phyloP scores from a whole-genome alignment of 2,797 vertebrate species.

The Distichodus sexfasciatus region DNA sequence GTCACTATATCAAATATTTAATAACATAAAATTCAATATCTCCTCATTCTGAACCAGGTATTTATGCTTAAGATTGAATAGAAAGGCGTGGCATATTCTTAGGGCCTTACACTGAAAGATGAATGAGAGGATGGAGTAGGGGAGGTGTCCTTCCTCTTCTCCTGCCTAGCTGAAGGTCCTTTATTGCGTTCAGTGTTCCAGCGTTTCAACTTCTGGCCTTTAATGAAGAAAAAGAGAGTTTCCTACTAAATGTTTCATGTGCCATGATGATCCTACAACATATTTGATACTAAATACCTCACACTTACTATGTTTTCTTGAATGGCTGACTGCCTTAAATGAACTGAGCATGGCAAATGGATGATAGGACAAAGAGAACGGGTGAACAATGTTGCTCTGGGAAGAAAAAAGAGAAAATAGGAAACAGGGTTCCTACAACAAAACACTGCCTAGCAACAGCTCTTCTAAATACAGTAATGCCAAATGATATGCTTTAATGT shows the following conservation, averaged over 20 bases:
- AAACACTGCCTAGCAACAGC: neutral
- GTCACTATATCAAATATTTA: neutral
- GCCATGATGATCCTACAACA: no score
- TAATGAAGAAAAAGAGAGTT: neutral
- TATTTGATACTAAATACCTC: neutral
- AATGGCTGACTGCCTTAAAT: constrained; percentile 76
- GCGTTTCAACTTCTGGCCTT: constrained; percentile 65
- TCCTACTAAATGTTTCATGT: no score
- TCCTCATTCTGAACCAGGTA: no score
- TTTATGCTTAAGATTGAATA: no score
- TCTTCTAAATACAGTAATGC: neutral
- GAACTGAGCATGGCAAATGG: constrained; percentile 84
- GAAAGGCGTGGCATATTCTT: neutral
- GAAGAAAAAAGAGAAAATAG: neutral
- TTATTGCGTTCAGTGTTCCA: constrained; percentile 64
- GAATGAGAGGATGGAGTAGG: constrained; percentile 52
- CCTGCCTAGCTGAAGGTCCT: neutral
- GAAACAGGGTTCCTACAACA: neutral
- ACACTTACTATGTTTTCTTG: constrained; percentile 78
- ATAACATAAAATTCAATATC: no score
- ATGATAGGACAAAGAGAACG: constrained; percentile 79
- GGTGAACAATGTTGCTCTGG: constrained; percentile 68
- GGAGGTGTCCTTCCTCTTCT: constrained; percentile 35
- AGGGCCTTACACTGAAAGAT: constrained; percentile 56
- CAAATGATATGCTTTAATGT: neutral